A percentile compares a stretch with the other conserved stretches of the same genome.
Conservation (phyloP, 2,888 invertebrate species). For the Malacosoma neustria region DNA sequence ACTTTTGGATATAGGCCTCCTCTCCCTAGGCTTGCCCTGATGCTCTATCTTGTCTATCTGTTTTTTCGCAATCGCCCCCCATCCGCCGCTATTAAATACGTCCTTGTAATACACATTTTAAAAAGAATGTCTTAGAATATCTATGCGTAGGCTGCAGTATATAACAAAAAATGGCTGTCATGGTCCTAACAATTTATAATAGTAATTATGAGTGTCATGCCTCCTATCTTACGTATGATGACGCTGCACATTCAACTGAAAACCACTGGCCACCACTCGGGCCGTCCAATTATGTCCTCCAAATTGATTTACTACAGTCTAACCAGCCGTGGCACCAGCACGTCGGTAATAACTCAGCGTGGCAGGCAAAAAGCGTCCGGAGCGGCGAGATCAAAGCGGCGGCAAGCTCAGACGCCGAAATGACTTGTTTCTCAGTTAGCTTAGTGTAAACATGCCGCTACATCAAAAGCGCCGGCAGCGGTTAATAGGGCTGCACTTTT, state of each 20-base stretch:
- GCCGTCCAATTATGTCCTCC: not conserved
- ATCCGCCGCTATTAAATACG: too few species aligned
- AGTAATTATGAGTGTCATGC: too few species aligned
- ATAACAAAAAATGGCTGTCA: too few species aligned
- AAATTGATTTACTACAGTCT: conserved; percentile 1
- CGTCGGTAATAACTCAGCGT: conserved; percentile 36
- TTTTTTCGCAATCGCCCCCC: too few species aligned
- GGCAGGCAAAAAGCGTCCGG: conserved; percentile 39
- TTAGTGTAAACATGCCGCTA: conserved; percentile 66
- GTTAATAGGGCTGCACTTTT: conserved; percentile 13
- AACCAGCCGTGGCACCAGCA: conserved; percentile 16
- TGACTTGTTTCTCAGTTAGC: conserved; percentile 69
- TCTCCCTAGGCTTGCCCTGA: too few species aligned
- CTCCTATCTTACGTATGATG: not conserved
- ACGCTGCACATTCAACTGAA: not conserved
- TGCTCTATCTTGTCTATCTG: too few species aligned
- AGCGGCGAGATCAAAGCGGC: conserved; percentile 60
- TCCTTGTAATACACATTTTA: too few species aligned
- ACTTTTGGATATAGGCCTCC: too few species aligned
- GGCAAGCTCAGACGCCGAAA: conserved; percentile 47
- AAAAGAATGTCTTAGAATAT: too few species aligned
- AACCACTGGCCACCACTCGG: conserved; percentile 1
- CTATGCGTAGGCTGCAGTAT: too few species aligned
- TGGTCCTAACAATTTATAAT: too few species aligned
- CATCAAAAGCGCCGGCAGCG: conserved; percentile 57